Base-by-base conservation (phyloP, 2,888 invertebrate genomes). In the Ceriagrion tenellum region DNA sequence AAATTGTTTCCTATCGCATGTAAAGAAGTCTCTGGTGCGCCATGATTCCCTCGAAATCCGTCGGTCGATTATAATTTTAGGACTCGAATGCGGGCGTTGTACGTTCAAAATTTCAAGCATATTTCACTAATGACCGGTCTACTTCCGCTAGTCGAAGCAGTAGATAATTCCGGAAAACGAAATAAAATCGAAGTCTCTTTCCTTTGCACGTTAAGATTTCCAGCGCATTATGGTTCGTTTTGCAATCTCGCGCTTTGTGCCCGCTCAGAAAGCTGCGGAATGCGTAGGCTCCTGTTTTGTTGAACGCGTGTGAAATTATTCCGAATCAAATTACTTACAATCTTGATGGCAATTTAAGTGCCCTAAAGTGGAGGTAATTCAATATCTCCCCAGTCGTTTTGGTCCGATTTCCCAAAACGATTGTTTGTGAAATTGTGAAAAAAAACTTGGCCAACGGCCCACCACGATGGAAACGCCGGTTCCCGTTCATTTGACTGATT, bases 1-100 rank as follows among this genome's bases (percentile, higher is more conserved):
- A 91, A 91, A 91, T 59, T 93, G 74, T 93, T 93, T 93, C 93
- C 81, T 81, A 81, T 81, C 81, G n/a, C 81, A 16, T 35, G 81
- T 35, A 81, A 81, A 30, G 81, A 35, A 81, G 81, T 81, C 81
- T 81, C 16, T 81, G 35, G 35, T 81, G 18, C 81, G 81, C 18
- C 35, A 35, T 35, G 81, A 35, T 35, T 81, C 35, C 81, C 81
- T 81, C 1, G 3, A 10, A 35, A 35, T 81, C 18, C 13, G 81
- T 81, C 81, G 59, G 59, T 59, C 18, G 59, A 59, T 20, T 35
- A 30, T 18, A 1, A 30, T 81, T 81, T 18, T 81, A 10, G 35
- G 35, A 3, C 35, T 81, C 8, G 35, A 81, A 35, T 35, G 81
- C 16, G 35, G 26, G 0, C 0, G 10, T 81, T 35, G 35, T 16